These are phyloP conservation scores for Cariama cristata DNA, from an alignment of 2,113 vertebrate species.

Conservation along the genomic window DNA sequence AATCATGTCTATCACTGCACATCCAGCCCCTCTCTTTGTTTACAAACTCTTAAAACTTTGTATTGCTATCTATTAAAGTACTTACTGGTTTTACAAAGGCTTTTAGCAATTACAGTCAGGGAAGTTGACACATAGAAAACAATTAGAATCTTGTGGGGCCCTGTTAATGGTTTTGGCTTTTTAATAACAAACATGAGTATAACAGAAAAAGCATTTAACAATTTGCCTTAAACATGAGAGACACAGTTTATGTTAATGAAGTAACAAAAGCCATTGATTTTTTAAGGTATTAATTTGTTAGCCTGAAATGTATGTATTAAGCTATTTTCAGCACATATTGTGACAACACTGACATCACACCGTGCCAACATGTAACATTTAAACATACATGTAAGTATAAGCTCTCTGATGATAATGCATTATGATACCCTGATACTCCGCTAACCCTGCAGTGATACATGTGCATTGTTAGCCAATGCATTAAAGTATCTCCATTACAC, in stretches of 20 bases:
- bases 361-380: background rate
- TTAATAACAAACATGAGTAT: background rate
- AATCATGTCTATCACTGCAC: background rate
- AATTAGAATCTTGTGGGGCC: background rate
- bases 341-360: background rate
- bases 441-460: background rate
- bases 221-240: background rate
- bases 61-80: background rate
- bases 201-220: background rate
- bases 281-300: background rate
- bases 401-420: accelerated
- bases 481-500: background rate
- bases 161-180: background rate
- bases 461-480: background rate
- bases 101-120: background rate
- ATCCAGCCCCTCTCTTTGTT: background rate
- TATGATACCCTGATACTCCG: background rate
- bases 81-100: background rate
- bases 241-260: background rate
- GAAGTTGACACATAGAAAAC: background rate
- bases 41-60: background rate
- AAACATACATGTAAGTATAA: background rate
- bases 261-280: background rate
- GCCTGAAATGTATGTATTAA: background rate
- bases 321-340: background rate